Base-by-base conservation (phyloP, 2,113 vertebrate genomes). In the Scomber colias region DNA sequence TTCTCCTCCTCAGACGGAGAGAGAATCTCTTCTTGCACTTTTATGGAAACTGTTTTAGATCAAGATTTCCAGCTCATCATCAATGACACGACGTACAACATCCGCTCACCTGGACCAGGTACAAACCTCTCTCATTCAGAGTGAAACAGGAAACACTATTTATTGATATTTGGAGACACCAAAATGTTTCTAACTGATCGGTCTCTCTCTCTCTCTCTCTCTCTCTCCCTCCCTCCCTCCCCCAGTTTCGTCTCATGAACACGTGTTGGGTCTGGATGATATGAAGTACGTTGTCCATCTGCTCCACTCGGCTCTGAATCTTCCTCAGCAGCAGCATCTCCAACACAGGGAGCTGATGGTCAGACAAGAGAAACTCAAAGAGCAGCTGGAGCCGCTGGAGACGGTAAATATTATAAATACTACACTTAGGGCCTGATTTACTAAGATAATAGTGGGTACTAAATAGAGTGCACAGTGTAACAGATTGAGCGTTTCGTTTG, bases 41-140 rank as follows among this genome's bases (percentile, higher is more conserved):
- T 91, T 10, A 95, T 97, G 95, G 94, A 94, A 45, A 64, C 94
- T 31, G 91, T 97, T 77, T 1, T 97, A 68, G 92, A 81, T 80
- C 93, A 94, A 87, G 93, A 96, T 65, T 97, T 97, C 24, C 94
- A 95, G 61, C 93, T 97, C 30, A 51, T 95, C 73, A 91, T 97
- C 87, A 96, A 97, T 67, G 68, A 89, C 46, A 62, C 60, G 66
- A 83, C 75, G 0, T 94, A 96, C 65, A 83, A 63, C 3, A 93
- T 97, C 0, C 85, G 66, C 45, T 84, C 95, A 1, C 92, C 94
- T 1, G 77, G 79, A 11, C 90, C 87, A 94, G 96, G 96, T 97
- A 95, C 71, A 2, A 79, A 1, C 13, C 54, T 27, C 24, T 27
- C 24, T 27, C 24, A 27, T 27, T 27, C 24, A 27, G 24, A 27